These are phyloP conservation scores for Phycodurus eques DNA, from an alignment of 2,113 vertebrate species.

Conservation along the genomic window DNA sequence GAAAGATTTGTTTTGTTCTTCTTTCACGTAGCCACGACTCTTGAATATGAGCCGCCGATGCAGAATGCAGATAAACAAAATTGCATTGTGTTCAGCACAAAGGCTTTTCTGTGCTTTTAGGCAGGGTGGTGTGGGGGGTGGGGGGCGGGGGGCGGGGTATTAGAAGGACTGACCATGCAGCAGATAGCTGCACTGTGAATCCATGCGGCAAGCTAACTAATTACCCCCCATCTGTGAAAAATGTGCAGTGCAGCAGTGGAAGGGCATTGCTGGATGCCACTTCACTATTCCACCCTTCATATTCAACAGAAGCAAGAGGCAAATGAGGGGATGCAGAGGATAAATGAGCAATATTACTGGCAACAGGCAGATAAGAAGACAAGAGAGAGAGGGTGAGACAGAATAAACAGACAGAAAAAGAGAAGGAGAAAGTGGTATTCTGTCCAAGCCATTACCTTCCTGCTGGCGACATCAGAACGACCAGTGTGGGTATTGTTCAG, in stretches of 20 bases:
- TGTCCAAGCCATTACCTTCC: constrained; percentile 39
- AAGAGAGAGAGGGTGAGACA: constrained; percentile 24
- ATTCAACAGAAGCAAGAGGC: constrained; percentile 53
- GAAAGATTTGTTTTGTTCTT: not conserved
- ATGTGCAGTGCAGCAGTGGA: constrained; percentile 34
- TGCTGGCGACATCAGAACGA: constrained; percentile 27
- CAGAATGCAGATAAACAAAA: constrained; percentile 13
- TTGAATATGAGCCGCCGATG: constrained; percentile 1
- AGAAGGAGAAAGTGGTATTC: constrained; percentile 19
- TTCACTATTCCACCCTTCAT: constrained; percentile 44
- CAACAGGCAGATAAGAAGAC: constrained; percentile 53
- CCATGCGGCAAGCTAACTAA: constrained; percentile 60
- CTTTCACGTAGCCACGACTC: constrained; percentile 6
- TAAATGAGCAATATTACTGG: constrained; percentile 51
- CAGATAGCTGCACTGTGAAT: constrained; percentile 60
- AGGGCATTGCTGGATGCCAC: constrained; percentile 43
- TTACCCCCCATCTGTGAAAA: constrained; percentile 52
- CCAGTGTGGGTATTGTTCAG: constrained; percentile 41
- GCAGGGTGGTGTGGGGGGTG: not conserved
- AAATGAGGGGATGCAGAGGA: constrained; percentile 41
- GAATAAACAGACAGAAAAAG: not conserved
- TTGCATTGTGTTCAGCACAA: constrained; percentile 15
- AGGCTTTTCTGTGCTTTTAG: constrained; percentile 18
- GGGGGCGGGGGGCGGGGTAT: constrained; percentile 19
- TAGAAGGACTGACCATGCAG: constrained; percentile 15